Evolutionary conservation across 2,113 vertebrate genomes (phyloP).

Genomic region (Isichthys henryi): DNA sequence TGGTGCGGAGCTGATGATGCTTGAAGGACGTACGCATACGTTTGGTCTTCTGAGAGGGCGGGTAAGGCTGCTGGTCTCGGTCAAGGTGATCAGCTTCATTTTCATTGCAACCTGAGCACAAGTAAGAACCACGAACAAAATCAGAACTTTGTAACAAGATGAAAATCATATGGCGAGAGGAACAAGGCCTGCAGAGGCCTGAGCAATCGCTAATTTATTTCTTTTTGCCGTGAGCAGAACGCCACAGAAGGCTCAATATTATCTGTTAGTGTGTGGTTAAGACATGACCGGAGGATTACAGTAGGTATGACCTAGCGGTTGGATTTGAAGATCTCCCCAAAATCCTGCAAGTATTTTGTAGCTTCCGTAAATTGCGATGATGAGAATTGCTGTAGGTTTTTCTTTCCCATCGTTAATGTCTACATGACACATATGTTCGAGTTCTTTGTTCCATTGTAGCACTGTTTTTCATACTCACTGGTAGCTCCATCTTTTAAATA

Average conservation of each 20-base stretch:
- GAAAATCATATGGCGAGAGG: neutral
- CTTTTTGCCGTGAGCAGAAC: neutral
- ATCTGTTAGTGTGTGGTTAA: neutral
- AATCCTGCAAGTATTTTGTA: neutral
- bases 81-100: conserved; percentile 94
- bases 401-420: neutral
- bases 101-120: conserved; percentile 84
- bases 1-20: conserved; percentile 98
- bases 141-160: neutral
- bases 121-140: neutral
- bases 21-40: conserved; percentile 99
- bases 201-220: neutral
- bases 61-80: conserved; percentile 92
- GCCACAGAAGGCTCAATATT: neutral
- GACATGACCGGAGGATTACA: neutral
- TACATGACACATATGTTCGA: neutral
- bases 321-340: neutral
- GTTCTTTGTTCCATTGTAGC: neutral
- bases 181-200: neutral
- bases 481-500: neutral
- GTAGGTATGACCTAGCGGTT: neutral
- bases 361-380: neutral
- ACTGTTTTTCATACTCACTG: neutral
- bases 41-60: conserved; percentile 95
- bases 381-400: neutral